Percentiles rank a stretch among this genome's conserved stretches.
Conservation (phyloP, 2,797 vertebrate species). For the Poecilia velifera region DNA sequence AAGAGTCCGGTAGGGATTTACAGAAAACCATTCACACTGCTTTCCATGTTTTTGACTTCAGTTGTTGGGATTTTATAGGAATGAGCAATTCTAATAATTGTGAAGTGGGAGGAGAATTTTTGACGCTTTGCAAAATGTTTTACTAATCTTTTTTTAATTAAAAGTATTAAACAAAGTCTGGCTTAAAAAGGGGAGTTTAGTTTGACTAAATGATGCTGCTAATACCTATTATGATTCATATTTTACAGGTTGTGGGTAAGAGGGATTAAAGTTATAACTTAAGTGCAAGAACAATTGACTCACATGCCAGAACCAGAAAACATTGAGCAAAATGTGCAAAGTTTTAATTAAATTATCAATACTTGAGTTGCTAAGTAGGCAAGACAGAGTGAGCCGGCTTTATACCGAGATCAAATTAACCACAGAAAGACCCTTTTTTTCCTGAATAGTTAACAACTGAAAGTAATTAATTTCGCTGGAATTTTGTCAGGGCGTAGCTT, state of each 20-base stretch:
- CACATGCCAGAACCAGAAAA: neutral
- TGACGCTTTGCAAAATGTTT: neutral
- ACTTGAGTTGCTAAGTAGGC: neutral
- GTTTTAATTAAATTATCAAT: neutral
- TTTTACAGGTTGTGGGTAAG: neutral
- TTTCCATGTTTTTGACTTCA: neutral
- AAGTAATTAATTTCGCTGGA: neutral
- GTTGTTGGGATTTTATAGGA: neutral
- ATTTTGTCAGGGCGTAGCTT: neutral
- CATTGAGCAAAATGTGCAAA: neutral
- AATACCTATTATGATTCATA: neutral
- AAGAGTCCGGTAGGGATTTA: slow-evolving; percentile 66
- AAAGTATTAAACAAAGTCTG: neutral
- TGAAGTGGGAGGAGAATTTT: neutral
- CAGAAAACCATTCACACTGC: neutral
- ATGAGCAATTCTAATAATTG: neutral
- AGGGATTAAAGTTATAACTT: neutral
- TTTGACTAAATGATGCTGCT: neutral
- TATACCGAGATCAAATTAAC: neutral
- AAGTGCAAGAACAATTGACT: neutral
- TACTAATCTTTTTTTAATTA: neutral
- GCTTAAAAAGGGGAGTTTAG: neutral
- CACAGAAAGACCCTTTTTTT: neutral
- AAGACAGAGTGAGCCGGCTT: neutral
- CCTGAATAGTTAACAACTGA: neutral